Evolutionary conservation across 2,888 invertebrate genomes (phyloP), one percentile per base, ranked within the genome.

Genomic region (Zootermopsis nevadensis): DNA sequence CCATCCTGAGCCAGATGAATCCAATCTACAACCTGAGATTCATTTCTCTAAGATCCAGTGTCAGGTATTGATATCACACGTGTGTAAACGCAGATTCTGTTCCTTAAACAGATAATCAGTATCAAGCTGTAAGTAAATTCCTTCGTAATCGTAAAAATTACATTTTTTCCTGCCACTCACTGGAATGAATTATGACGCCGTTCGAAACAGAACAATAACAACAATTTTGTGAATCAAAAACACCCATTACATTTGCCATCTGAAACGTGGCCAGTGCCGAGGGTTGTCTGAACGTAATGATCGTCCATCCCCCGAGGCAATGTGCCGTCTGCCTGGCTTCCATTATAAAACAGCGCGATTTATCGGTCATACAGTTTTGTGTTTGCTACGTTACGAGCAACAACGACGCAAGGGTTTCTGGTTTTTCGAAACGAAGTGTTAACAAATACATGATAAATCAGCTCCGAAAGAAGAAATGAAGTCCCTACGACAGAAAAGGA

Each of bases 191-290:
- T 33, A 69, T 69, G 33, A 33, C 33, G 33, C 33, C 4, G 69
- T 6, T 33, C 30, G 33, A 30, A 69, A 69, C 69, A 69, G 69
- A 69, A 69, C 69, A 69, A 69, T 69, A 33, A 33, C 24, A 33
- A 69, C 33, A 69, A 69, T 69, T 69, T 69, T 31, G 69, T 69
- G 33, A 69, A 69, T 69, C 69, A 30, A 69, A 69, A 69, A 69
- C 31, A 69, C 4, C 30, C 69, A 69, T 69, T 69, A 69, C 19
- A 31, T 69, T 60, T n/a, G 60, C 60, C 60, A 60, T 60, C n/a
- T 7, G n/a, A 60, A 60, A 24, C 19, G n/a, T 60, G 60, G n/a
- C 60, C 60, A 60, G 60, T 27, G 12, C 15, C 27, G n/a, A n/a
- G 60, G 60, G 60, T n/a, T 60, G 27, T n/a, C n/a, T n/a, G 60